Conservation (phyloP, 2,113 vertebrate species). For the Aptenodytes forsteri region DNA sequence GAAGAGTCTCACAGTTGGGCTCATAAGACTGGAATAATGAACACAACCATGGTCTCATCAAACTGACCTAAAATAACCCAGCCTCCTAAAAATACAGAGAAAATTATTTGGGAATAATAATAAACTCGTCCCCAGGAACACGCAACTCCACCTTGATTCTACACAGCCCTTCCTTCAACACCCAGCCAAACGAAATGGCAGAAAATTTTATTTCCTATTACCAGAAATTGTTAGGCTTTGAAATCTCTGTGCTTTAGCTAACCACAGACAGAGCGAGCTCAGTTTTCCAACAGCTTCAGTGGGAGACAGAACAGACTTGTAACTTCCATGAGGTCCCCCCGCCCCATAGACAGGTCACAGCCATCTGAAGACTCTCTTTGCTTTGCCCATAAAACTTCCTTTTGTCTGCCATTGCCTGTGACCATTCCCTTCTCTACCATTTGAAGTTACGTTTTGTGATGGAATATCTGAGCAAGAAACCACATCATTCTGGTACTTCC, state of each 20-base stretch:
- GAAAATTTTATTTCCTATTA: background rate
- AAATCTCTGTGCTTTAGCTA: background rate
- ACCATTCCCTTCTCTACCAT: background rate
- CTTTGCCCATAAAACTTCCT: background rate
- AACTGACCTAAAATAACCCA: background rate
- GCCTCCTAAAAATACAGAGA: background rate
- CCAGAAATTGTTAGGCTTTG: background rate
- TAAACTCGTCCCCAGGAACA: background rate
- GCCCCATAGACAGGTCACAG: too few species aligned
- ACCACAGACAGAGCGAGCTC: background rate
- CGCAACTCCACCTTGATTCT: rapidly evolving
- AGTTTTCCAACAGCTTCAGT: background rate
- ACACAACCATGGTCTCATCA: too few species aligned
- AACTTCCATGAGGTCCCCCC: background rate
- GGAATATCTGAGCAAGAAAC: background rate
- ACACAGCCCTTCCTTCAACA: background rate
- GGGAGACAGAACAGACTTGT: background rate
- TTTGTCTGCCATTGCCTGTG: background rate
- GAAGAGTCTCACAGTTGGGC: background rate
- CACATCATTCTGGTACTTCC: background rate
- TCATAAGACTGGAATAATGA: rapidly evolving
- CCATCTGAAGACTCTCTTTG: background rate
- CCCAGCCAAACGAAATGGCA: background rate
- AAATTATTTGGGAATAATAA: background rate
- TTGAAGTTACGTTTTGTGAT: background rate